Evolutionary conservation across 2,888 invertebrate species (phyloP).

Genomic region (Melinaea menophilus): DNA sequence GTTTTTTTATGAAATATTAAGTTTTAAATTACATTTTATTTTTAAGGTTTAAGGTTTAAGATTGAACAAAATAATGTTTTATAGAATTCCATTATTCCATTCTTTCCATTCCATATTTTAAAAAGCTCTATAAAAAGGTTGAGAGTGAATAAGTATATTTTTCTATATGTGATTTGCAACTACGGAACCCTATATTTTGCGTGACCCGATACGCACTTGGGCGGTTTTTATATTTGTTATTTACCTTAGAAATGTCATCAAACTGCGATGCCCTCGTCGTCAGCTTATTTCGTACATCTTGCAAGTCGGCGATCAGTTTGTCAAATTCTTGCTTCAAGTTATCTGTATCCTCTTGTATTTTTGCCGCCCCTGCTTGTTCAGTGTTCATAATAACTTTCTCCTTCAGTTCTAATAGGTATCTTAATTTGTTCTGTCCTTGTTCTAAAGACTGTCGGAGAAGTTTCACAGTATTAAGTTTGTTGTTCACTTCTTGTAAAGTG

Average conservation of each 20-base stretch:
- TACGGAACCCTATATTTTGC: too few species aligned
- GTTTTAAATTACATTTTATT: too few species aligned
- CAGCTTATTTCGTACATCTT: slow-evolving; percentile 86
- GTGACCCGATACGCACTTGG: too few species aligned
- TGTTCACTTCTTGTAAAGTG: slow-evolving; percentile 89
- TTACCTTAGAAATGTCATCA: slow-evolving; percentile 90
- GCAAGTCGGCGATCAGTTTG: slow-evolving; percentile 88
- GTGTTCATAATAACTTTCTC: slow-evolving; percentile 96
- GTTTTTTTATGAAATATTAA: too few species aligned
- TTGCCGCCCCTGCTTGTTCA: slow-evolving; percentile 90
- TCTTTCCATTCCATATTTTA: too few species aligned
- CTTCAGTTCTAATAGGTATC: slow-evolving; percentile 91
- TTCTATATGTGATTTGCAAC: too few species aligned
- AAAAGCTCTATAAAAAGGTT: too few species aligned
- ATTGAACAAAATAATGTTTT: too few species aligned
- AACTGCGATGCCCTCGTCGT: slow-evolving; percentile 86
- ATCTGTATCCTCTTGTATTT: slow-evolving; percentile 95
- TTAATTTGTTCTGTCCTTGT: slow-evolving; percentile 85
- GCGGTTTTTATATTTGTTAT: neutral
- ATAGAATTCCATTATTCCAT: too few species aligned
- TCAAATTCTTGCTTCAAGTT: slow-evolving; percentile 93
- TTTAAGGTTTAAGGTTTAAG: too few species aligned
- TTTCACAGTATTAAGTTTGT: slow-evolving; percentile 90
- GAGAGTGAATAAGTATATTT: too few species aligned
- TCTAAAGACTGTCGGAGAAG: slow-evolving; percentile 93